Evolutionary conservation across 2,888 invertebrate species (phyloP), one percentile per base, ranked within the genome.

Genomic region (Biston betularia): DNA sequence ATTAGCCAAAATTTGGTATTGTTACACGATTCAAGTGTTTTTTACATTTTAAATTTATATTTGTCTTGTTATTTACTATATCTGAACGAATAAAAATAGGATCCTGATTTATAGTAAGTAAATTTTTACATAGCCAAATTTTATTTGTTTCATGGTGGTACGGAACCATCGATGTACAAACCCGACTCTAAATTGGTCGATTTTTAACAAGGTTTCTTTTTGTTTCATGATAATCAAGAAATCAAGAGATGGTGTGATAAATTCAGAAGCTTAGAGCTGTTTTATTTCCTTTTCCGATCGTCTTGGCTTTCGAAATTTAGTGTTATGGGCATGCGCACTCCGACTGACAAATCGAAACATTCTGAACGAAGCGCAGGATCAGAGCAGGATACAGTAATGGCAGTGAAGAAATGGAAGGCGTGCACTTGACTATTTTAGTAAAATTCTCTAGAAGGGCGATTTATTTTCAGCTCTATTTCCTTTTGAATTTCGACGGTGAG

Each of bases 401-500:
- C 82, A 81, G 87, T 76, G 84, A 86, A 89, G 90, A 89, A 90
- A 89, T 89, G 87, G 88, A 85, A 88, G 87, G 83, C 86, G 87
- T 84, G 83, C 83, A 85, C 78, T 83, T 76, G 85, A 90, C 92
- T 93, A 93, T 93, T 92, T 93, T 90, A 87, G 92, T 90, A 82
- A 82, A 85, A 85, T 88, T 89, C 84, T 79, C 82, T 81, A 88
- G 87, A 89, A 89, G 90, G 88, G 90, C 87, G 89, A 90, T 91
- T 91, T 93, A 92, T 92, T 92, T 91, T 87, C 84, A 89, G 89
- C 83, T 83, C 88, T 88, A 89, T 91, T 92, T 93, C 92, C 92
- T 92, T 81, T 84, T 73, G 81, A 88, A 74, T 73, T 78, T 75
- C 77, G 77, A 78, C 75, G 79, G 77, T 77, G 80, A 78, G 79